Percentiles rank a stretch among this genome's conserved stretches.
Conservation (phyloP, 2,113 vertebrate species). For the Pluvialis apricaria region DNA sequence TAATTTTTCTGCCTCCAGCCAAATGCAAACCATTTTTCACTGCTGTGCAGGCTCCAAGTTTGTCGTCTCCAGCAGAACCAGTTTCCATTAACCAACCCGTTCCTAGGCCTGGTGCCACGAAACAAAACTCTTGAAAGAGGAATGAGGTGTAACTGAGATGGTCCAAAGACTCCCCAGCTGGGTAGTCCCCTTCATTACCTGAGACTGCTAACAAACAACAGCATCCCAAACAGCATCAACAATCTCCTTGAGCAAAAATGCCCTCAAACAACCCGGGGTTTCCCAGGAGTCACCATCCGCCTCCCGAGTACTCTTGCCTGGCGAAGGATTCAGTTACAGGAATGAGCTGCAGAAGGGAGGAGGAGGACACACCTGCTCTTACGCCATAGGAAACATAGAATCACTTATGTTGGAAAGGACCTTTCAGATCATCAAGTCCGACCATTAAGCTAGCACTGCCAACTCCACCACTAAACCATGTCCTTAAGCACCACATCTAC, state of each 20-base stretch:
- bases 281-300: not conserved
- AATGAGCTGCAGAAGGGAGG: not conserved
- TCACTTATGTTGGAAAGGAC: not conserved
- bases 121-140: not conserved
- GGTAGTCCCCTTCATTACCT: not conserved
- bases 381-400: not conserved
- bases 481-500: not conserved
- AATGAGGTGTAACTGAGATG: not conserved
- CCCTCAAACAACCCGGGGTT: not conserved
- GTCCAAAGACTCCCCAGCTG: not conserved
- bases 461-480: not conserved
- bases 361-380: not conserved
- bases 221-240: not conserved
- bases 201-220: not conserved
- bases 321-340: not conserved
- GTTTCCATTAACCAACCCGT: not conserved
- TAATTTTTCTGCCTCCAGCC: not conserved
- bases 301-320: not conserved
- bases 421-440: not conserved
- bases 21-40: not conserved
- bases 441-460: not conserved
- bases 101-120: not conserved
- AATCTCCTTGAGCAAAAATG: not conserved
- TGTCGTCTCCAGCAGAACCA: not conserved
- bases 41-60: not conserved